A percentile compares a stretch with the other conserved stretches of the same genome.
phyloP scores from a whole-genome alignment of 2,888 invertebrate genomes.

The Mesorhabditis belari region DNA sequence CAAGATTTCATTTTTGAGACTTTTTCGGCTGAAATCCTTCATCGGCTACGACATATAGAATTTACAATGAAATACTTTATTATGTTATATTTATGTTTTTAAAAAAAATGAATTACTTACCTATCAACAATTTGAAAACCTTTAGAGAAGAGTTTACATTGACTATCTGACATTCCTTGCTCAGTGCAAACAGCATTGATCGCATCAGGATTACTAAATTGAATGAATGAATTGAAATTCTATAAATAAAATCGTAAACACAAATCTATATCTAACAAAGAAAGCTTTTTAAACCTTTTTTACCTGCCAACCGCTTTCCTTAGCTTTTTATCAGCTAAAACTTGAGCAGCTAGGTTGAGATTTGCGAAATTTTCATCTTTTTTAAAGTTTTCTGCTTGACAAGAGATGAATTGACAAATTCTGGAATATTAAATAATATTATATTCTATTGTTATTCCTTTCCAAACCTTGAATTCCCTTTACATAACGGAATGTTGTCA shows the following conservation, averaged over 20 bases:
- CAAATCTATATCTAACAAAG: no score
- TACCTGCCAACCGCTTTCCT: conserved; percentile 44
- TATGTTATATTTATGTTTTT: no score
- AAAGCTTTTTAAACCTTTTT: neutral
- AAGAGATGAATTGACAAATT: conserved; percentile 46
- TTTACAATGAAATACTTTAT: no score
- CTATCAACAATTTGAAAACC: conserved; percentile 48
- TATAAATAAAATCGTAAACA: no score
- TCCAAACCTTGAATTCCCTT: conserved; percentile 22
- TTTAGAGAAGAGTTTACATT: conserved; percentile 43
- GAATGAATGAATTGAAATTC: neutral
- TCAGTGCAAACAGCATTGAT: conserved; percentile 46
- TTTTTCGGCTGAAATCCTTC: no score
- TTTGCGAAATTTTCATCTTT: conserved; percentile 47
- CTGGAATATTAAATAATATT: conserved; percentile 11
- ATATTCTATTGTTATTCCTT: no score
- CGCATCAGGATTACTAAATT: conserved; percentile 48
- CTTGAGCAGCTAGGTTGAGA: conserved; percentile 46
- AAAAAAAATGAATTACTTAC: conserved; percentile 6
- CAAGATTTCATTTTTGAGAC: no score
- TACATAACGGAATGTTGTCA: conserved; percentile 40
- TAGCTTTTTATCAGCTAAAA: conserved; percentile 43
- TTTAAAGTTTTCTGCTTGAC: conserved; percentile 50
- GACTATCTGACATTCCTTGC: conserved; percentile 41
- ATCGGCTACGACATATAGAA: no score